Evolutionary conservation across 2,888 invertebrate genomes (phyloP).

Genomic region (Taenaris catops): DNA sequence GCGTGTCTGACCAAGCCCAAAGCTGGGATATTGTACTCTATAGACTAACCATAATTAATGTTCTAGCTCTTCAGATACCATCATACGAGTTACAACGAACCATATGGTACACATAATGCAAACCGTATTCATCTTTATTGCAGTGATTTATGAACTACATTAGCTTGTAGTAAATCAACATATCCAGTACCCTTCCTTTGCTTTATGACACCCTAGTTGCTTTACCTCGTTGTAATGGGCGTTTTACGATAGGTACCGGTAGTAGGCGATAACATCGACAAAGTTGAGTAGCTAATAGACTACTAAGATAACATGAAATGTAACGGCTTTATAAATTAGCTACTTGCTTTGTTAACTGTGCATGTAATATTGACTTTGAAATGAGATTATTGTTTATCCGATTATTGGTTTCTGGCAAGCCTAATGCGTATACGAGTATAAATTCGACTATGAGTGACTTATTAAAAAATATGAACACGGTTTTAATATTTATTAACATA

Average conservation of each 20-base stretch:
- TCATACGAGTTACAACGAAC: conserved; percentile 9
- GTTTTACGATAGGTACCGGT: conserved; percentile 22
- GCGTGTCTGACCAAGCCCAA: conserved; percentile 24
- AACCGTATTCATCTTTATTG: conserved; percentile 2
- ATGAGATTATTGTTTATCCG: too few species aligned
- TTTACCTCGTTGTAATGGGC: conserved; percentile 34
- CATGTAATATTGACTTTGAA: too few species aligned
- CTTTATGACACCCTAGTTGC: conserved; percentile 50
- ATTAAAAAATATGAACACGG: too few species aligned
- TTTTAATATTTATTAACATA: too few species aligned
- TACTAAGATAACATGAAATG: background rate
- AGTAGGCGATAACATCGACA: conserved; percentile 19
- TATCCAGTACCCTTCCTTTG: conserved; percentile 30
- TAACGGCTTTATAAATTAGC: background rate
- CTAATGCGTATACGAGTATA: too few species aligned
- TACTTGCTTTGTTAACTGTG: too few species aligned
- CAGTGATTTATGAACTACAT: conserved; percentile 7
- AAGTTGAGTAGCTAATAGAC: conserved; percentile 13
- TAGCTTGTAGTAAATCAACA: conserved; percentile 9
- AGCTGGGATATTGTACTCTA: conserved; percentile 19
- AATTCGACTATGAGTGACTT: too few species aligned
- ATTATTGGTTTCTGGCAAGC: too few species aligned
- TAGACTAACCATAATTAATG: conserved; percentile 49
- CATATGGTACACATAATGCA: background rate
- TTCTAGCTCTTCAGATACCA: conserved; percentile 33